Evolutionary conservation across 2,888 invertebrate genomes (phyloP).

Genomic region (Axea sp.): DNA sequence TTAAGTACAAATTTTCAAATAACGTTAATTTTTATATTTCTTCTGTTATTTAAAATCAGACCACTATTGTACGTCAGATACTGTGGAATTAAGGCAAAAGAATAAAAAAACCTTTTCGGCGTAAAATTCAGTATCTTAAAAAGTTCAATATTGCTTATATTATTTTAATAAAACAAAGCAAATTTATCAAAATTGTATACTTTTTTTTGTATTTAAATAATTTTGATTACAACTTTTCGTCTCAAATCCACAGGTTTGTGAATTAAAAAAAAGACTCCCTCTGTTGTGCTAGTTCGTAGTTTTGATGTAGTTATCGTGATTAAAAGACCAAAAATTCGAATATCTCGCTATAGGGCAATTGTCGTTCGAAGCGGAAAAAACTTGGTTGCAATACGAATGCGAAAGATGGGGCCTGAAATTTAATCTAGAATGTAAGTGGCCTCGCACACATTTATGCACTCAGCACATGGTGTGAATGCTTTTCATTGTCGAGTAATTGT

Average conservation of each 20-base stretch:
- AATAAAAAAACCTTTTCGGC: not conserved
- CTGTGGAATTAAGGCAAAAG: constrained; percentile 52
- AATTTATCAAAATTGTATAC: no score
- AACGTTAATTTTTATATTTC: no score
- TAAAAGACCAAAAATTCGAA: constrained; percentile 57
- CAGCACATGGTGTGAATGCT: constrained; percentile 29
- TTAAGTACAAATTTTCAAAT: no score
- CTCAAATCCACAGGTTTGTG: constrained; percentile 46
- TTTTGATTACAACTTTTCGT: constrained; percentile 26
- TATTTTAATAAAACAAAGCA: no score
- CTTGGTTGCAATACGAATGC: constrained; percentile 94
- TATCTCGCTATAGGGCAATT: constrained; percentile 86
- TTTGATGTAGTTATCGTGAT: constrained; percentile 48
- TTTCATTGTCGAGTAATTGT: constrained; percentile 44
- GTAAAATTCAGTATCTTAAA: not conserved
- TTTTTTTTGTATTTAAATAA: not conserved
- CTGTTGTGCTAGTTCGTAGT: constrained; percentile 40
- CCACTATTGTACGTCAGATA: no score
- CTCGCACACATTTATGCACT: constrained; percentile 41
- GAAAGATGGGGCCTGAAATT: constrained; percentile 92
- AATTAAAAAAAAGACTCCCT: constrained; percentile 17
- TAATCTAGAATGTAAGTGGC: constrained; percentile 87
- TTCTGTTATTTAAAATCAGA: no score
- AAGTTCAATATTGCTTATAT: not conserved
- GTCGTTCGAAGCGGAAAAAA: constrained; percentile 92